phyloP scores from a whole-genome alignment of 1,140 invertebrate genomes.

The Drosophila subpulchrella region DNA sequence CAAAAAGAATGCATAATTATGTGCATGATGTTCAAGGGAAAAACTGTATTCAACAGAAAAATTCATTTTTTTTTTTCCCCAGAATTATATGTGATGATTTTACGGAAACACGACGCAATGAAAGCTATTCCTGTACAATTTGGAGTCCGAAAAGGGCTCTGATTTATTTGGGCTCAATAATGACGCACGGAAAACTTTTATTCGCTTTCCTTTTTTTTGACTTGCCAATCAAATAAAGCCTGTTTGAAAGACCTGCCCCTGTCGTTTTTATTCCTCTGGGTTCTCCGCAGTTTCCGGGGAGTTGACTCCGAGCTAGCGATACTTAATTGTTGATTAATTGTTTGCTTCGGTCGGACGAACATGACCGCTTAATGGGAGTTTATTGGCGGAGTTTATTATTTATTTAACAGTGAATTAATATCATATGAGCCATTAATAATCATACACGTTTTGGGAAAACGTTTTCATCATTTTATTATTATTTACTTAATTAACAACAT shows the following conservation, averaged over 20 bases:
- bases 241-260: too few species aligned
- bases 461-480: not conserved
- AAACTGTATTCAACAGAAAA: too few species aligned
- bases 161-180: conserved; percentile 27
- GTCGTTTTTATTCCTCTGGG: not conserved
- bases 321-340: conserved; percentile 11
- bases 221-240: not conserved
- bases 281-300: not conserved
- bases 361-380: not conserved
- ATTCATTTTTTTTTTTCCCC: too few species aligned
- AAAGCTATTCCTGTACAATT: too few species aligned
- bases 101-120: too few species aligned
- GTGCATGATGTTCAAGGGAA: not conserved
- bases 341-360: not conserved
- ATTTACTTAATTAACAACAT: not conserved
- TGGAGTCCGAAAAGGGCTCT: too few species aligned
- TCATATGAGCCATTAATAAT: not conserved
- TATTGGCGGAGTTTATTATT: not conserved
- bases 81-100: too few species aligned
- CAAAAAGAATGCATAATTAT: not conserved
- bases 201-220: not conserved
- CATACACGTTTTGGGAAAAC: not conserved
- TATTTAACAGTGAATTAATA: conserved; percentile 2
- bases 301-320: not conserved
- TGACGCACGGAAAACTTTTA: conserved; percentile 26